Base-by-base conservation (phyloP, 2,113 vertebrate species). In the Marmota monax region DNA sequence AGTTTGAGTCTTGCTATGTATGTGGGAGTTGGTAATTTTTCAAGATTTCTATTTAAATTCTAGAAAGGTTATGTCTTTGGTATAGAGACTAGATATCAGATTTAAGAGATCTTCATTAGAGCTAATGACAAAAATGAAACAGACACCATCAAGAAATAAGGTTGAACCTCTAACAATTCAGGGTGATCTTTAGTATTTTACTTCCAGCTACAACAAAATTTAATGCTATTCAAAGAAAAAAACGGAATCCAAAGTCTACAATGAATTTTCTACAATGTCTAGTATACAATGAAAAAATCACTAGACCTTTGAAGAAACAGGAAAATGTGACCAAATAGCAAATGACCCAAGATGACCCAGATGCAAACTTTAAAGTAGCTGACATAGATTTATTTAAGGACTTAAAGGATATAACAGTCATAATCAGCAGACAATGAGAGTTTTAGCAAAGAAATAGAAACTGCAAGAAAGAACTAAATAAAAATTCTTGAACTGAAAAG, bases 401-500 rank as follows among this genome's bases (percentile, higher is more conserved):
- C 16, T 84, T 89, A 83, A 90, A 95, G 69, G 48, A 51, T 56
- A 86, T 89, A 80, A 88, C 61, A 53, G 77, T 92, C 39, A 87
- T 56, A 91, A 56, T 76, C 37, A 96, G 10, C 32, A n/a, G 39
- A 89, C 23, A 93, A 56, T 88, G 20, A 37, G 25, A 84, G 94
- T 88, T 87, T 74, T 0, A 77, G 13, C 56, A 80, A 79, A 96
- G 34, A 87, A 82, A 90, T 29, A 27, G 63, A 73, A 94, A 74
- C 8, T 34, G 4, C 48, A 86, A 90, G 93, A 96, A 77, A 39
- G 39, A 92, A 72, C 27, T 34, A 78, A 92, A n/a, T 88, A 93
- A n/a, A 94, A 85, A 95, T 70, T 95, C 13, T 95, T 79, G n/a
- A 89, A 89, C 84, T 96, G 5, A 92, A 95, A 94, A 87, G 1